These are phyloP conservation scores for Caenorhabditis sp. DNA, from an alignment of 2,888 invertebrate genomes.

Conservation along the genomic window DNA sequence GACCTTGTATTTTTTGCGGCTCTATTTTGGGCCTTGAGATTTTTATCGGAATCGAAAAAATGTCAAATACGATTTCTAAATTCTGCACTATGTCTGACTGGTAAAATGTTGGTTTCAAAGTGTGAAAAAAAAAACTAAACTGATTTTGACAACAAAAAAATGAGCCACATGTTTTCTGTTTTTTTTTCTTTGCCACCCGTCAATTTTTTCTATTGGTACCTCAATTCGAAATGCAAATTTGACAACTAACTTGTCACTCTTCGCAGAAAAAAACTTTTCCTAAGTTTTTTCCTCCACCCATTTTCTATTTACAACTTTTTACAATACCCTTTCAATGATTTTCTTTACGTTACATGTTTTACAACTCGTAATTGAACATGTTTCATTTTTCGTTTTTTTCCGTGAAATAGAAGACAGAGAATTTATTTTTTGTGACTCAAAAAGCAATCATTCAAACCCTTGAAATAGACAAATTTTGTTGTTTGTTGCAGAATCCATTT, in stretches of 20 bases:
- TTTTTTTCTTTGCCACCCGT: background rate
- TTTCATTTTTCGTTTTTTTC: background rate
- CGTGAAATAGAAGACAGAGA: background rate
- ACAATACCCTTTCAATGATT: background rate
- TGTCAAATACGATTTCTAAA: too few species aligned
- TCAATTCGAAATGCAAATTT: conserved; percentile 1
- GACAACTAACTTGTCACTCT: conserved; percentile 1
- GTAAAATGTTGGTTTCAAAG: background rate
- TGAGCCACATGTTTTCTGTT: background rate
- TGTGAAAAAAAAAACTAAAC: background rate
- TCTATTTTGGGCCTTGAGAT: too few species aligned
- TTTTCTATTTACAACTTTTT: background rate
- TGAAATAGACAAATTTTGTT: background rate
- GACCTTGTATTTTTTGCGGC: too few species aligned
- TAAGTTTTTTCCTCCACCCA: background rate
- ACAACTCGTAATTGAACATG: background rate
- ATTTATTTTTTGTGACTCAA: background rate
- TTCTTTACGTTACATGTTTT: background rate
- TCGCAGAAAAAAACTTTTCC: background rate
- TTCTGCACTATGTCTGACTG: too few species aligned
- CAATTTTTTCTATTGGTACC: background rate
- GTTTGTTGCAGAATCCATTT: background rate
- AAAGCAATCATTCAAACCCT: background rate
- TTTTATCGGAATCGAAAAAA: too few species aligned
- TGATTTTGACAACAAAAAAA: background rate